Base-by-base conservation (phyloP, 2,888 invertebrate species). In the Mesochorus sp. region DNA sequence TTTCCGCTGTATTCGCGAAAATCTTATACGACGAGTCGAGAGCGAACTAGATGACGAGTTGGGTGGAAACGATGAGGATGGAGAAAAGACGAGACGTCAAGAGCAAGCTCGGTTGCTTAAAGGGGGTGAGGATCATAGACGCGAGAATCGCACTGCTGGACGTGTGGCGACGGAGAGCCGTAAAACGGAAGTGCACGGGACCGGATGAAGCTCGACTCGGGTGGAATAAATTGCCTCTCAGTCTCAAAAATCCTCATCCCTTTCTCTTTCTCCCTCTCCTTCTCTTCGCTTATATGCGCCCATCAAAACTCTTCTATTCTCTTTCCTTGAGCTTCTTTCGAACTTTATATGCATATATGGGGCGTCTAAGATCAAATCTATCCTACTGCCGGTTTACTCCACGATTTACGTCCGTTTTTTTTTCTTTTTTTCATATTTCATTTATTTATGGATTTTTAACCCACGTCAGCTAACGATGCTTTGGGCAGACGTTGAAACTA, bases 161-260 rank as follows among this genome's bases (percentile, higher is more conserved):
- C 78, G 68, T 57, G 71, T 75, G 80, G 81, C 80, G 81, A 81
- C 81, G 80, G 68, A 74, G 62, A 74, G 74, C 71, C 75, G 74
- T 81, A 79, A 81, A 81, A 79, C 70, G 80, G 62, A 68, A 80
- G 61, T 74, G 76, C 76, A 76, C 28, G 70, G 71, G 17, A 74
- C 57, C 59, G 67, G 74, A 73, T 77, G 61, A 78, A 75, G 71
- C 74, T 80, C 68, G 62, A 75, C 64, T 64, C 75, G 66, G 62
- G 44, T 59, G 68, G 72, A 75, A 78, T 78, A 80, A 72, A 78
- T 79, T 79, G 70, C 61, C 51, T 51, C 21, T 19, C 66, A 14
- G 17, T 67, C 66, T 71, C 61, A 71, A 75, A 79, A 79, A 75
- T 74, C 47, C 61, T 55, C 47, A 34, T 47, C 14, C 6, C 49